A percentile compares a stretch with the other conserved stretches of the same genome.
These are phyloP conservation scores for Xenus cinereus DNA, from an alignment of 2,113 vertebrate species.

Conservation along the genomic window DNA sequence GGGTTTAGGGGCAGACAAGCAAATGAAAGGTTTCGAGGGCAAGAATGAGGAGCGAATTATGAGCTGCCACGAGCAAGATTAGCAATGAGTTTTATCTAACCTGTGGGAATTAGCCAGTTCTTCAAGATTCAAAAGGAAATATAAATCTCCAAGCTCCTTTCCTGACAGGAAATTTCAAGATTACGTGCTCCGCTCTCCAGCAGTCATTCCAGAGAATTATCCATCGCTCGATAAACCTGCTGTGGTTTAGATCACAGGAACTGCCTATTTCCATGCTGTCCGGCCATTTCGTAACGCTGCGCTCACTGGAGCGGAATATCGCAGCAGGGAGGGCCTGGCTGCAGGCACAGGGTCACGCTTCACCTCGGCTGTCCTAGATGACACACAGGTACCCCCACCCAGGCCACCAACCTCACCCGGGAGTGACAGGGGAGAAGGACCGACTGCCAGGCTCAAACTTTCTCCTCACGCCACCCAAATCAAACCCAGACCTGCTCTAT, in stretches of 20 bases:
- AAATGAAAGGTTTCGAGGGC: neutral
- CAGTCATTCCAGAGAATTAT: neutral
- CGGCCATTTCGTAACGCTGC: neutral
- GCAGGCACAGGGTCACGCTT: neutral
- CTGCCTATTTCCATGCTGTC: neutral
- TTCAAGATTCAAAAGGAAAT: neutral
- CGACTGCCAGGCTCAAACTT: neutral
- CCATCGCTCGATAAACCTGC: neutral
- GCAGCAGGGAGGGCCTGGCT: neutral
- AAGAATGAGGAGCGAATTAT: neutral
- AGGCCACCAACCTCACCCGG: neutral
- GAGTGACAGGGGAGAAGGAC: neutral
- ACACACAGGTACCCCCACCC: neutral
- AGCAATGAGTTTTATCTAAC: neutral
- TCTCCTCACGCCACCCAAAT: neutral
- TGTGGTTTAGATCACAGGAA: neutral
- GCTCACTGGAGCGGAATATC: neutral
- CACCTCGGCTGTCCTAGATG: neutral
- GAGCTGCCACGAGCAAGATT: neutral
- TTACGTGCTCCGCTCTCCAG: accelerated
- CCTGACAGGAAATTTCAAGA: accelerated
- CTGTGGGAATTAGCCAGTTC: neutral
- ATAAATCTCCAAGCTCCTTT: neutral
- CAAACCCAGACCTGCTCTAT: neutral
- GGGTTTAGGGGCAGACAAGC: neutral